phyloP scores from a whole-genome alignment of 2,113 vertebrate genomes.

The Rhynchopsitta pachyrhyncha region DNA sequence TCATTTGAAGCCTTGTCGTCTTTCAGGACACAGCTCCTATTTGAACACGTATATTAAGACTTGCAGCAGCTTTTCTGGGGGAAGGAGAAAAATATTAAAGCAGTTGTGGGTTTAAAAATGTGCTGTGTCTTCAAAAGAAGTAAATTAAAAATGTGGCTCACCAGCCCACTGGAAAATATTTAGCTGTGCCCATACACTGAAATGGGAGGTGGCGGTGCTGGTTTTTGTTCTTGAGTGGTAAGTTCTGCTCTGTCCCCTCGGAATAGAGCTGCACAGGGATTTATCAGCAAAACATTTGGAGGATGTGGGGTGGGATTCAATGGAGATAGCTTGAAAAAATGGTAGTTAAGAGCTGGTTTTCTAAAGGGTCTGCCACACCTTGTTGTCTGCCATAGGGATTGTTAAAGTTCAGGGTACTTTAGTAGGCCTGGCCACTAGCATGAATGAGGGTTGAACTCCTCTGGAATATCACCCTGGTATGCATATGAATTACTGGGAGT shows the following conservation, averaged over 20 bases:
- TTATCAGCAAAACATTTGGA: not conserved
- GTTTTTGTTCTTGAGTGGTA: not conserved
- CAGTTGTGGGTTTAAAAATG: not conserved
- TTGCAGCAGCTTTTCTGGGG: not conserved
- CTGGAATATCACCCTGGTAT: not conserved
- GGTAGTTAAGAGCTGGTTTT: not conserved
- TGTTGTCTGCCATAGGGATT: fast-evolving
- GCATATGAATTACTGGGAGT: not conserved
- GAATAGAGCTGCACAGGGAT: not conserved
- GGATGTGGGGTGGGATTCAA: not conserved
- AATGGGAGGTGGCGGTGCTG: not conserved
- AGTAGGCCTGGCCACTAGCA: not conserved
- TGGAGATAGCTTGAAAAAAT: not conserved
- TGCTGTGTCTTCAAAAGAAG: not conserved
- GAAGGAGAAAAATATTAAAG: not conserved
- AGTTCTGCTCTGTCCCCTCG: not conserved
- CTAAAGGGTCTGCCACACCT: not conserved
- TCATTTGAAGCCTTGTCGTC: not conserved
- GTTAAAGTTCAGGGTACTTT: not conserved
- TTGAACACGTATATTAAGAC: not conserved
- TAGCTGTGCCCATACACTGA: not conserved
- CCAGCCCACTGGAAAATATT: not conserved
- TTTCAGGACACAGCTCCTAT: not conserved
- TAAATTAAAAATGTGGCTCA: not conserved
- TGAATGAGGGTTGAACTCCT: not conserved